Evolutionary conservation across 2,113 vertebrate genomes (phyloP).

Genomic region (Rhombomys opimus): DNA sequence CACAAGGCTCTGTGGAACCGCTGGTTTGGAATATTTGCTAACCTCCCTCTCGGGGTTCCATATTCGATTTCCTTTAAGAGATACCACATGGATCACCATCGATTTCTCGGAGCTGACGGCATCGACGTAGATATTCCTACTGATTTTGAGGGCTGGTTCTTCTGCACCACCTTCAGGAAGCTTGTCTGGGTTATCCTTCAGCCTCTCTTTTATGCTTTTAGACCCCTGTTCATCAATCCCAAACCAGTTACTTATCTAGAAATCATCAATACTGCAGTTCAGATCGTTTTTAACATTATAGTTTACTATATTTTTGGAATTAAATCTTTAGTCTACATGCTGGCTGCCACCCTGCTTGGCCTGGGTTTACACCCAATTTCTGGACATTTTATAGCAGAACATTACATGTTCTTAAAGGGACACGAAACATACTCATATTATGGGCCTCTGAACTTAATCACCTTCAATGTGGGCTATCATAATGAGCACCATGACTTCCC

Average conservation of each 20-base stretch:
- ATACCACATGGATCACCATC: slow-evolving; percentile 98
- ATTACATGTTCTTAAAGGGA: slow-evolving; percentile 99
- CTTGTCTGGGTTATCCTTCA: slow-evolving; percentile 97
- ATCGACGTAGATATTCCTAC: slow-evolving; percentile 98
- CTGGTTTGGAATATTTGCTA: slow-evolving; percentile 98
- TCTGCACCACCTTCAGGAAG: slow-evolving; percentile 95
- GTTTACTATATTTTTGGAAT: slow-evolving; percentile 92
- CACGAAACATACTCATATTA: slow-evolving; percentile 99
- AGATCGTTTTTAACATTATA: slow-evolving; percentile 90
- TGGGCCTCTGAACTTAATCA: slow-evolving; percentile 96
- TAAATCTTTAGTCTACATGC: slow-evolving; percentile 95
- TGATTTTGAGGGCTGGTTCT: slow-evolving; percentile 98
- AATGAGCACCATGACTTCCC: slow-evolving; percentile 99
- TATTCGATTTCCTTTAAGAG: slow-evolving; percentile 98
- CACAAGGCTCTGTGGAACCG: slow-evolving; percentile 93
- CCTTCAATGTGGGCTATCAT: slow-evolving; percentile 99
- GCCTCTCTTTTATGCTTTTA: slow-evolving; percentile 95
- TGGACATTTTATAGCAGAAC: slow-evolving; percentile 98
- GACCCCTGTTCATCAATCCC: slow-evolving; percentile 98
- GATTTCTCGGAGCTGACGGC: slow-evolving; percentile 94
- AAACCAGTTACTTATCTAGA: slow-evolving; percentile 94
- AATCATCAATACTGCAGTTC: slow-evolving; percentile 90
- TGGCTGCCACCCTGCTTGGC: slow-evolving; percentile 94
- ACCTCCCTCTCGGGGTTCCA: slow-evolving; percentile 94
- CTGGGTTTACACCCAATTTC: slow-evolving; percentile 98